Conservation (phyloP, 2,113 vertebrate species). For the Uria aalge region DNA sequence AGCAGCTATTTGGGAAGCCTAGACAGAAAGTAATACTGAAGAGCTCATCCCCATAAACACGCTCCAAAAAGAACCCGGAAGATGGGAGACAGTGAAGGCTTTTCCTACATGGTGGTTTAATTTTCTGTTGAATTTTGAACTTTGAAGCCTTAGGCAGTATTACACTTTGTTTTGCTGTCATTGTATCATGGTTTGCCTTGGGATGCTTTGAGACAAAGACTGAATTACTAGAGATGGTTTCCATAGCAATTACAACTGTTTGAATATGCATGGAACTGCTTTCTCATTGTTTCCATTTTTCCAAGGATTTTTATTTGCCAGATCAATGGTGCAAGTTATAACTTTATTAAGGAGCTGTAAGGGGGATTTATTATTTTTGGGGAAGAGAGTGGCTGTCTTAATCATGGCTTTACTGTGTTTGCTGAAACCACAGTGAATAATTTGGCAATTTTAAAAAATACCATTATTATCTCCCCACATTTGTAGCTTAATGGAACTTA, state of each 20-base stretch:
- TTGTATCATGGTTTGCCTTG: conserved; percentile 16
- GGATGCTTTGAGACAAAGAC: conserved; percentile 13
- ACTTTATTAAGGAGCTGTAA: neutral
- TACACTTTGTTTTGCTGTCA: neutral
- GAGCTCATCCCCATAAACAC: neutral
- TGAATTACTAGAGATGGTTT: conserved; percentile 23
- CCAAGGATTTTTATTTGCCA: conserved; percentile 3
- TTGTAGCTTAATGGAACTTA: neutral
- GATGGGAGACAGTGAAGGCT: neutral
- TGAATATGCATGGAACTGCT: neutral
- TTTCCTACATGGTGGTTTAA: neutral
- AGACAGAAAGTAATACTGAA: neutral
- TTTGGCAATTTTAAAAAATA: neutral
- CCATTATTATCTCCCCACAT: neutral
- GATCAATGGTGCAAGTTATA: neutral
- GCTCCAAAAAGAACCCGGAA: neutral
- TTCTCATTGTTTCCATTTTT: neutral
- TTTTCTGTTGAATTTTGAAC: neutral
- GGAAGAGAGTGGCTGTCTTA: neutral
- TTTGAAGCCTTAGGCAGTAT: neutral
- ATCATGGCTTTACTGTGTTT: neutral
- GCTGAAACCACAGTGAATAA: neutral
- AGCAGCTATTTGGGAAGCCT: neutral
- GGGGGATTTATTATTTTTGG: neutral
- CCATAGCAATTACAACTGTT: conserved; percentile 48